phyloP scores from a whole-genome alignment of 2,888 invertebrate species.

The Drosophila leonis region DNA sequence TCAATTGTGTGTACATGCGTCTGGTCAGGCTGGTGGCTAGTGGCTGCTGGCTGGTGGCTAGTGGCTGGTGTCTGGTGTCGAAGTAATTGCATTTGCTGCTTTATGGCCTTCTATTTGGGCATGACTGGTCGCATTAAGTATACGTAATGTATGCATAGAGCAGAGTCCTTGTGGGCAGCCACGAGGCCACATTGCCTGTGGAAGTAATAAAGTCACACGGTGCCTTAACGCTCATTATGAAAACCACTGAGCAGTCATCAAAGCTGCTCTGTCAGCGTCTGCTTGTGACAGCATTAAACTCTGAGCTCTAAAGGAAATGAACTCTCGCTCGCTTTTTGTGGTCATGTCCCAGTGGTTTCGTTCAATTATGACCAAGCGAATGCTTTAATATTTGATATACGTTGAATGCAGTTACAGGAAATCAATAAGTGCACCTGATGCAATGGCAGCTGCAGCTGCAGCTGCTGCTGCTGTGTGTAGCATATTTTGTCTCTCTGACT shows the following conservation, averaged over 20 bases:
- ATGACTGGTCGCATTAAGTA: slow-evolving; percentile 27
- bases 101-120: slow-evolving; percentile 25
- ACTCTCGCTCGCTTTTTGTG: slow-evolving; percentile 27
- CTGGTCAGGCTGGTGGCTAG: not conserved
- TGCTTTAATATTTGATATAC: slow-evolving; percentile 54
- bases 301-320: slow-evolving; percentile 22
- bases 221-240: slow-evolving; percentile 35
- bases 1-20: slow-evolving; percentile 63
- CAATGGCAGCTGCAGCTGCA: slow-evolving; percentile 1
- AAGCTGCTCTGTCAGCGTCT: slow-evolving; percentile 18
- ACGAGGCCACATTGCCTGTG: not conserved
- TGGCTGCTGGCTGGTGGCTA: no score
- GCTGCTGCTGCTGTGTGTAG: not conserved
- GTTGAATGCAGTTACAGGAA: slow-evolving; percentile 36
- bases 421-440: slow-evolving; percentile 42
- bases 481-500: slow-evolving; percentile 6
- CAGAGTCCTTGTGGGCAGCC: not conserved
- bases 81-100: slow-evolving; percentile 67
- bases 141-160: slow-evolving; percentile 17
- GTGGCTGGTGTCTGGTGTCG: slow-evolving; percentile 20
- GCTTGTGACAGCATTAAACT: slow-evolving; percentile 1
- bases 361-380: slow-evolving; percentile 59
- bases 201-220: slow-evolving; percentile 16
- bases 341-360: slow-evolving; percentile 58
- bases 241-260: slow-evolving; percentile 39